Conservation (phyloP, 2,113 vertebrate genomes). For the Tylochromis polylepis region DNA sequence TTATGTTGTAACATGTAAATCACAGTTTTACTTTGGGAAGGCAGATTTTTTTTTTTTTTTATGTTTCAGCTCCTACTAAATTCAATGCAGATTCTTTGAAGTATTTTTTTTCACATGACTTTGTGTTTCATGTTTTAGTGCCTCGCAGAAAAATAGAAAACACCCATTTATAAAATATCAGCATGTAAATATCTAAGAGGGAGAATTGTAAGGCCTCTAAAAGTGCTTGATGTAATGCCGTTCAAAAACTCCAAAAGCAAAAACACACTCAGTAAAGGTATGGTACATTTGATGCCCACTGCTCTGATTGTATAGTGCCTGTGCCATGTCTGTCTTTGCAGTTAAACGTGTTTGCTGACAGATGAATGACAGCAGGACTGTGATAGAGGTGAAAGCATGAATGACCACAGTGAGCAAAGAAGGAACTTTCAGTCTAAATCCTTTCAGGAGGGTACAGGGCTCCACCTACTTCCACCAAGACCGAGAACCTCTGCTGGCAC, state of each 20-base stretch:
- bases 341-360: background rate
- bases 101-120: background rate
- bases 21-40: conserved; percentile 23
- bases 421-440: background rate
- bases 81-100: conserved; percentile 18
- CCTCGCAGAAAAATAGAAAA: background rate
- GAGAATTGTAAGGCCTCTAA: background rate
- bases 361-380: background rate
- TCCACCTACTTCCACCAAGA: background rate
- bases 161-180: background rate
- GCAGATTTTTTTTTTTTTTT: background rate
- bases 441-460: background rate
- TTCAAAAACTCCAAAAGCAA: background rate
- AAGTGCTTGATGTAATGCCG: background rate
- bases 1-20: conserved; percentile 22
- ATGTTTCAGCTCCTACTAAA: background rate
- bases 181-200: background rate
- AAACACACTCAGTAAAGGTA: background rate
- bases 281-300: background rate
- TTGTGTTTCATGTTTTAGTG: background rate
- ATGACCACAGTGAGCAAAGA: background rate
- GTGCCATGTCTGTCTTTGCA: background rate
- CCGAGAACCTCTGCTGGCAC: background rate
- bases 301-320: fast-evolving
- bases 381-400: background rate